phyloP scores from a whole-genome alignment of 2,888 invertebrate genomes.

The Trichogramma evanescens region DNA sequence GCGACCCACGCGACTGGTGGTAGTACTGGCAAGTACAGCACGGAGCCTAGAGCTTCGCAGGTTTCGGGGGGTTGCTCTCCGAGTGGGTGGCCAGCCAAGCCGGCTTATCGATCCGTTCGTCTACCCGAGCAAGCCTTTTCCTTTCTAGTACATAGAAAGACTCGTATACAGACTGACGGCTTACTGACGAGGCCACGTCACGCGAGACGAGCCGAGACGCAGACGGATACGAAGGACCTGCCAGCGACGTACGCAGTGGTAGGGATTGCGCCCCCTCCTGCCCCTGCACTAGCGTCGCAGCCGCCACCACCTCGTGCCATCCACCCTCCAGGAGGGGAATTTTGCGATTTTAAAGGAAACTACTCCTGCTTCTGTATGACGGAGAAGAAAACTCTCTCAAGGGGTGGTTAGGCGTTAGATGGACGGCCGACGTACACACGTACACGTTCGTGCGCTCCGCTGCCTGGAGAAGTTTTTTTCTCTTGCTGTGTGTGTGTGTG shows the following conservation, averaged over 20 bases:
- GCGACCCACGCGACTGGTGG: too few relatives aligned
- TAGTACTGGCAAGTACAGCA: too few relatives aligned
- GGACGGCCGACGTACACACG: too few relatives aligned
- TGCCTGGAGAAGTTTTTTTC: too few relatives aligned
- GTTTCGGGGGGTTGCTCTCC: background rate
- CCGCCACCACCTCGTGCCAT: background rate
- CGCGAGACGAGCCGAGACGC: constrained; percentile 47
- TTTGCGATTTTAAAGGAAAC: constrained; percentile 2
- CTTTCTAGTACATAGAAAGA: background rate
- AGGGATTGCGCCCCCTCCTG: constrained; percentile 13
- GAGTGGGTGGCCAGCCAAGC: constrained; percentile 27
- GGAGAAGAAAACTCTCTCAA: too few relatives aligned
- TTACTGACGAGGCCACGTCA: constrained; percentile 44
- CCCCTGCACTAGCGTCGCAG: constrained; percentile 17
- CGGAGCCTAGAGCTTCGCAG: too few relatives aligned
- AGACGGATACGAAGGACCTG: constrained; percentile 34
- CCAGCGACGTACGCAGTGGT: constrained; percentile 23
- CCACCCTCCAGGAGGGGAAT: background rate
- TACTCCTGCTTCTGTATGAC: background rate
- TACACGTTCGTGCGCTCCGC: too few relatives aligned
- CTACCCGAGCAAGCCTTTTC: constrained; percentile 8
- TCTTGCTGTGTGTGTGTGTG: too few relatives aligned
- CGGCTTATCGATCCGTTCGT: constrained; percentile 44
- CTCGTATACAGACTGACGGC: constrained; percentile 42
- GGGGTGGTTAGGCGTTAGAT: too few relatives aligned